Evolutionary conservation across 2,888 invertebrate genomes (phyloP), one percentile per base, ranked within the genome.

Genomic region (Erebia aethiops): DNA sequence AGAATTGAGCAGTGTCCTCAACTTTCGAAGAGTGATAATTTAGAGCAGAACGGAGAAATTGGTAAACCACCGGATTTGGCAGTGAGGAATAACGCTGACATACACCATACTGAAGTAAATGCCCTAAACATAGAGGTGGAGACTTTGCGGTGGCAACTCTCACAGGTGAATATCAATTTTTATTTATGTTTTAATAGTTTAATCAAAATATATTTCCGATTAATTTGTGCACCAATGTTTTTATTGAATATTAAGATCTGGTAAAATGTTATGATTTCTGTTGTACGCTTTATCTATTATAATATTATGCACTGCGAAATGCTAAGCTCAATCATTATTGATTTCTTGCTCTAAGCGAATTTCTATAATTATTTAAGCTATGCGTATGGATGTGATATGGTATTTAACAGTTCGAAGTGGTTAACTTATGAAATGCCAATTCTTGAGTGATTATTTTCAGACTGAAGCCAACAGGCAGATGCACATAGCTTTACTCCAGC

Each of bases 401-500:
- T 69, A 43, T 51, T 69, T 11, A 26, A 26, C 2, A 26, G 3
- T 1, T 26, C 2, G 4, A 26, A 3, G 26, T 60, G 69, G 60
- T 64, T 67, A 41, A 26, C 35, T 43, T 11, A 61, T 46, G 52
- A 69, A 69, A 77, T 79, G 77, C 79, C 80, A 82, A 80, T 79
- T 57, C 79, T 65, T 79, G 75, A 79, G 70, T 83, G 69, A 78
- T 85, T 83, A 75, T 81, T 91, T 94, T 79, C 92, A 96, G 96
- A 95, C 95, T 74, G 96, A 96, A 84, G 94, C 95, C 67, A 96
- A 95, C 84, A 93, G 96, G 75, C 95, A 95, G 84, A 96, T 96
- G 96, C 96, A 96, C 85, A 94, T 95, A 84, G 95, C 95, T 46
- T 93, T 96, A 80, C 95, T 96, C 90, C 95, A 95, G 82, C 96